Percentiles rank a stretch among this genome's conserved stretches.
Conservation (phyloP, 2,797 vertebrate species). For the Helarctos malayanus region DNA sequence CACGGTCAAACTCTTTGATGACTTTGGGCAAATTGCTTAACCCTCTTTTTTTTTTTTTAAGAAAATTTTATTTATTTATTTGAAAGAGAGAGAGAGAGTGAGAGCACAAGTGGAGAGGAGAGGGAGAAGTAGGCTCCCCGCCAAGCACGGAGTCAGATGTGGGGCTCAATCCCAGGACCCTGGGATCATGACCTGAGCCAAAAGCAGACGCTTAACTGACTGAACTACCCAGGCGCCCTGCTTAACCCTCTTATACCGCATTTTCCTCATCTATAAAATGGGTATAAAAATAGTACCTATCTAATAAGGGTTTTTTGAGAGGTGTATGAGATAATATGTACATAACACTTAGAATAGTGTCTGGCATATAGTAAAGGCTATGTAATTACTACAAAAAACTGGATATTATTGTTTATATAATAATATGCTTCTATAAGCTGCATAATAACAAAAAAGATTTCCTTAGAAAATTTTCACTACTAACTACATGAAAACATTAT, state of each 20-base stretch:
- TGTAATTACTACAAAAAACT: slow-evolving; percentile 21
- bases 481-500: slow-evolving; percentile 32
- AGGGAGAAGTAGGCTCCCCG: no score
- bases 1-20: background rate
- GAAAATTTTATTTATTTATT: no score
- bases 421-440: background rate
- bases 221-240: no score
- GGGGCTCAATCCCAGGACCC: no score
- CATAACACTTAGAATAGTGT: slow-evolving; percentile 7
- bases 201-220: no score
- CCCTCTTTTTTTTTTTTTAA: background rate
- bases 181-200: no score
- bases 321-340: background rate
- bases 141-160: no score
- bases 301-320: background rate
- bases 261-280: background rate
- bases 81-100: no score
- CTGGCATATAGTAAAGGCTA: background rate
- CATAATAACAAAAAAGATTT: slow-evolving; percentile 1
- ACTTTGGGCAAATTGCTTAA: background rate
- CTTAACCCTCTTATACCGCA: background rate
- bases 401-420: background rate
- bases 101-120: no score
- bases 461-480: slow-evolving; percentile 1
- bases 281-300: background rate